Evolutionary conservation across 2,113 vertebrate genomes (phyloP).

Genomic region (Catharus minimus): DNA sequence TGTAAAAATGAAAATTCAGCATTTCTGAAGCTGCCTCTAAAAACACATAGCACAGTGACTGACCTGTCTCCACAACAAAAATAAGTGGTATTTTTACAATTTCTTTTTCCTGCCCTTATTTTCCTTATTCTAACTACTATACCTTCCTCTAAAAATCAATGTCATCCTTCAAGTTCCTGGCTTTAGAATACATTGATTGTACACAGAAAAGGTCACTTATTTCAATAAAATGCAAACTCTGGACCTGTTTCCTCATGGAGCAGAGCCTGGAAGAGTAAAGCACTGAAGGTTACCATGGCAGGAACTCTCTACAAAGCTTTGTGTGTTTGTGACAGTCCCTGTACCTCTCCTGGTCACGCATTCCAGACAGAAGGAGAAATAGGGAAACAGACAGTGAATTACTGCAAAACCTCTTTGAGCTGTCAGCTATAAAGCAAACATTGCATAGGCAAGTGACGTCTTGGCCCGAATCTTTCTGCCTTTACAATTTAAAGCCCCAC

Average conservation of each 20-base stretch:
- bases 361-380: neutral
- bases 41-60: neutral
- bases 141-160: neutral
- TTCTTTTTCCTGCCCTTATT: neutral
- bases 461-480: neutral
- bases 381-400: neutral
- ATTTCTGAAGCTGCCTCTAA: neutral
- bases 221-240: neutral
- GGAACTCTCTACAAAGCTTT: neutral
- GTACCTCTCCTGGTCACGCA: neutral
- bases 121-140: neutral
- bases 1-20: neutral
- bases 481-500: neutral
- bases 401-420: neutral
- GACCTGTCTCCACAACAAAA: neutral
- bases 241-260: neutral
- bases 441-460: neutral
- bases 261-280: neutral
- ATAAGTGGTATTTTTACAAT: neutral
- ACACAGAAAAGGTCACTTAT: neutral
- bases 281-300: neutral
- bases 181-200: neutral
- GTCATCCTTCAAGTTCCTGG: neutral
- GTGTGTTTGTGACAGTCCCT: neutral
- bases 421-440: neutral